phyloP scores from a whole-genome alignment of 2,888 invertebrate species.

The Lissocephala sabroskyi region DNA sequence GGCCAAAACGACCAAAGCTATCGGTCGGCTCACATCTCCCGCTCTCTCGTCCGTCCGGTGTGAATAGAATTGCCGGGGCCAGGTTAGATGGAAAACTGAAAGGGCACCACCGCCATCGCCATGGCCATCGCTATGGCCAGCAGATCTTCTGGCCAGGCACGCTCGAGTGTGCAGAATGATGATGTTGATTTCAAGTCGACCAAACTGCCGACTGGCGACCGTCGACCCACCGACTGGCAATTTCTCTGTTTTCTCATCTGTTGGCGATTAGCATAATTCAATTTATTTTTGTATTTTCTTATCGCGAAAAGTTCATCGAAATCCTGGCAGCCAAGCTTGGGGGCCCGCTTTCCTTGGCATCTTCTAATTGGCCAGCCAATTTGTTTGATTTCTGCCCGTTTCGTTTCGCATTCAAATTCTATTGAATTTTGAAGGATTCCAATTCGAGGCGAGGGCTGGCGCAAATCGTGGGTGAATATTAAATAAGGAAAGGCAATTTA shows the following conservation, averaged over 20 bases:
- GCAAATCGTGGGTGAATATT: too few species aligned
- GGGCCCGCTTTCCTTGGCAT: too few species aligned
- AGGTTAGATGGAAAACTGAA: neutral
- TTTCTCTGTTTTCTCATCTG: neutral
- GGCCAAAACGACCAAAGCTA: neutral
- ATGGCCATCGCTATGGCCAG: neutral
- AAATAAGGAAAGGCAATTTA: too few species aligned
- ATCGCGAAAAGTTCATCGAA: conserved; percentile 42
- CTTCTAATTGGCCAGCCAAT: too few species aligned
- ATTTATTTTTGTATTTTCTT: conserved; percentile 36
- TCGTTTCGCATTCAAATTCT: too few species aligned
- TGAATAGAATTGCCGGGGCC: neutral
- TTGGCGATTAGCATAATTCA: conserved; percentile 27
- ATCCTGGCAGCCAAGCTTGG: too few species aligned
- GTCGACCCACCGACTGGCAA: too few species aligned
- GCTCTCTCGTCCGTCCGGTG: neutral
- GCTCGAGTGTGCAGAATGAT: conserved; percentile 53
- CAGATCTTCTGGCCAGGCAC: conserved; percentile 16
- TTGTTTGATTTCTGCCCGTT: too few species aligned
- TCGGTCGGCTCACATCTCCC: neutral
- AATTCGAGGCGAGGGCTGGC: too few species aligned
- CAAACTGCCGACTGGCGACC: too few species aligned
- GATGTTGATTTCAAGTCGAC: conserved; percentile 19
- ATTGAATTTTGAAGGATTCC: too few species aligned
- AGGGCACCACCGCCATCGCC: neutral